phyloP scores from a whole-genome alignment of 2,113 vertebrate genomes.

The Collichthys lucidus region DNA sequence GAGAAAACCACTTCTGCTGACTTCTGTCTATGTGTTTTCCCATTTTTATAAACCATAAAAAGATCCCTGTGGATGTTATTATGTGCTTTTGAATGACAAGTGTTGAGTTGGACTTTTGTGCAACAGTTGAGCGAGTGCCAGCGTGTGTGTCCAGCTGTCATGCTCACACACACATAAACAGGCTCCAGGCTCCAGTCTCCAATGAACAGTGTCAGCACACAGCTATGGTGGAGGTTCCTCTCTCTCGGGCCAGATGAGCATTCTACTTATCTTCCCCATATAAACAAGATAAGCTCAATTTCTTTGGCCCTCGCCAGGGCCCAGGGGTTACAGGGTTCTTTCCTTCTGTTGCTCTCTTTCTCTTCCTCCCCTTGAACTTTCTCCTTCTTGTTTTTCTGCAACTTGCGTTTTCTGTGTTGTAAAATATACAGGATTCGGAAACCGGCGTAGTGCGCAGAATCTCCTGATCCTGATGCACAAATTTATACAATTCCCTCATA shows the following conservation, averaged over 20 bases:
- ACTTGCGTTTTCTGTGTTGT: conserved; percentile 40
- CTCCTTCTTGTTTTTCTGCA: conserved; percentile 44
- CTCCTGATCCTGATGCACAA: not conserved
- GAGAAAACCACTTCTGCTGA: conserved; percentile 1
- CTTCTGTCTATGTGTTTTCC: conserved; percentile 33
- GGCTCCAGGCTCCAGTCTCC: conserved; percentile 30
- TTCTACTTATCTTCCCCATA: conserved; percentile 73
- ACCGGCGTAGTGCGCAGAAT: not conserved
- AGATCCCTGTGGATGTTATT: conserved; percentile 63
- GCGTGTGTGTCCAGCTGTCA: conserved; percentile 71
- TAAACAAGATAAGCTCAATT: conserved; percentile 76
- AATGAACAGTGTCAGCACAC: conserved; percentile 51
- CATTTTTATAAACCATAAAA: conserved; percentile 31
- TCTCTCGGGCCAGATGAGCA: conserved; percentile 65
- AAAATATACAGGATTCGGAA: conserved; percentile 21
- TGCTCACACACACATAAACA: conserved; percentile 48
- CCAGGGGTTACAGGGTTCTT: conserved; percentile 71
- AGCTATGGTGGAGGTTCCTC: conserved; percentile 54
- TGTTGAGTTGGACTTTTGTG: conserved; percentile 65
- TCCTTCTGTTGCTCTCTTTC: conserved; percentile 37
- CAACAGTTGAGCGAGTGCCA: conserved; percentile 67
- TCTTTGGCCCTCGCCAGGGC: conserved; percentile 55
- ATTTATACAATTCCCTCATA: not conserved
- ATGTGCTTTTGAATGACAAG: conserved; percentile 70
- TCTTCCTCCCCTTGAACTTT: conserved; percentile 60